phyloP scores from a whole-genome alignment of 1,140 invertebrate genomes.

The Platorchestia sp. region DNA sequence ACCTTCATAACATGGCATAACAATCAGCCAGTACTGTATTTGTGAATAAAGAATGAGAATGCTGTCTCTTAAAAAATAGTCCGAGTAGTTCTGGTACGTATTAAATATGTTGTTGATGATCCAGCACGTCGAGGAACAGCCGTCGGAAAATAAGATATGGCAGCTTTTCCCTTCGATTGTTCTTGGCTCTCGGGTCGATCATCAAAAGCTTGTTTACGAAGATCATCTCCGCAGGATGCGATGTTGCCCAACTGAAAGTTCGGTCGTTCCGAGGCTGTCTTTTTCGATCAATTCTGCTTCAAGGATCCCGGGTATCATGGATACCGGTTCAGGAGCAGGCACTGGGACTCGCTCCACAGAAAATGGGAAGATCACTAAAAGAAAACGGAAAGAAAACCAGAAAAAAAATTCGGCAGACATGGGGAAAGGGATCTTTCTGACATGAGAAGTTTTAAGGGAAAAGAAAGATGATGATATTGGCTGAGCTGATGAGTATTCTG shows the following conservation, averaged over 20 bases:
- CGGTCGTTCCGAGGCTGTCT: neutral
- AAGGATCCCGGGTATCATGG: neutral
- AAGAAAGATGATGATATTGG: no score
- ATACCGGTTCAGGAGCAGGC: neutral
- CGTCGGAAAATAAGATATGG: neutral
- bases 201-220: conserved; percentile 9
- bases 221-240: neutral
- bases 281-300: neutral
- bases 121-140: neutral
- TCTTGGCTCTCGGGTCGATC: neutral
- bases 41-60: neutral
- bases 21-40: neutral
- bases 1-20: neutral
- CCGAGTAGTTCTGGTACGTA: neutral
- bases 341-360: neutral
- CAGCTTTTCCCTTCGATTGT: neutral
- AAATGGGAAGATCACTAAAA: neutral
- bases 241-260: neutral
- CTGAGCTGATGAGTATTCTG: no score
- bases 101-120: neutral
- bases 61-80: neutral
- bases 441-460: neutral
- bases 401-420: neutral
- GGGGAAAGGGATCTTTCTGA: neutral
- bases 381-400: no score